Base-by-base conservation (phyloP, 2,113 vertebrate species). In the Prolemur simus region DNA sequence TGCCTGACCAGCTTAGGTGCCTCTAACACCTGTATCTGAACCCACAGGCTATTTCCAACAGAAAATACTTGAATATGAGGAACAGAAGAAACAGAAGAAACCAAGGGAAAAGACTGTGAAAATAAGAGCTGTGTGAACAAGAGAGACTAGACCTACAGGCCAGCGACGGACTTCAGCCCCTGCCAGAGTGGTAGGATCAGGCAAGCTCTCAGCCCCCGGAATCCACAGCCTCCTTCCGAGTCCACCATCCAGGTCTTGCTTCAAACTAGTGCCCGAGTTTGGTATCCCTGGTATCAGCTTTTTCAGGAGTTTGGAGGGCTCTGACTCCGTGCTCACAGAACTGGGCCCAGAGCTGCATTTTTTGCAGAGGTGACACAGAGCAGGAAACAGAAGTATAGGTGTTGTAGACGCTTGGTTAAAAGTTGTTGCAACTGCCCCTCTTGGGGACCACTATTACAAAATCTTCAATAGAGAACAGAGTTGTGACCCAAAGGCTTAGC, bases 1-100 rank as follows among this genome's bases (percentile, higher is more conserved):
- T 10, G 21, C 47, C n/a, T 37, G 34, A n/a, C 20, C 37, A 91
- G 63, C 27, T n/a, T 15, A 49, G n/a, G 34, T 39, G 20, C 20
- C 13, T 88, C 66, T 95, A 54, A 98, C 68, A 78, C 47, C 8
- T 47, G 1, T 60, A 32, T 97, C 76, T 98, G 90, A n/a, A 60
- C 58, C 96, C 86, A 68, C 98, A 99, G 99, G 94, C 0, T 98
- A 99, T 95, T 99, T 99, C 98, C 99, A 99, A 96, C 97, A 71
- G 97, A 99, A 99, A 98, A 99, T 99, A 97, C 81, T 96, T 14
- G 99, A 99, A 97, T 99, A 99, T 95, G 99, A 99, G 0, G 98
- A 99, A 91, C 98, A 98, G 97, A 99, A 99, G 98, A 99, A 98
- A 97, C 98, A 98, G 94, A 99, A 98, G 39, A 98, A 96, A 95